Evolutionary conservation across 2,797 vertebrate genomes (phyloP).

Genomic region (Enteromius fasciolatus): DNA sequence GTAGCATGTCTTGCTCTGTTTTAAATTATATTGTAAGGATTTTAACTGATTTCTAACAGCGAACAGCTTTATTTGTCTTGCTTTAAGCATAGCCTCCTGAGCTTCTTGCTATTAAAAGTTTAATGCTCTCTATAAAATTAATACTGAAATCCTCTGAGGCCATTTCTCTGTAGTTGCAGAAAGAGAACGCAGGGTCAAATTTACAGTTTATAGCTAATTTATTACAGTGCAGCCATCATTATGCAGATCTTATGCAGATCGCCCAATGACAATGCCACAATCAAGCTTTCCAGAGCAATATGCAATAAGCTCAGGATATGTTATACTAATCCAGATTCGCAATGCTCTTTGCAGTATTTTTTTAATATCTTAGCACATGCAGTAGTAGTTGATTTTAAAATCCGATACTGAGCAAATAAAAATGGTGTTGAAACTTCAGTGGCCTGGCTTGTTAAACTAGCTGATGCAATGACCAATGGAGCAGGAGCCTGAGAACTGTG

Average conservation of each 20-base stretch:
- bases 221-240: neutral
- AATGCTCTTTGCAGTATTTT: slow-evolving; percentile 13
- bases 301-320: neutral
- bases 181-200: neutral
- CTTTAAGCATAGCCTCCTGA: neutral
- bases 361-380: slow-evolving; percentile 54
- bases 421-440: slow-evolving; percentile 71
- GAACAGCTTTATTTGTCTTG: neutral
- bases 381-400: slow-evolving; percentile 64
- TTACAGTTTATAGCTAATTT: neutral
- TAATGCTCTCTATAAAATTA: slow-evolving; percentile 7
- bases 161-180: neutral
- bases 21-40: neutral
- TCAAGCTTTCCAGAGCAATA: neutral
- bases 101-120: neutral
- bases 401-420: slow-evolving; percentile 72
- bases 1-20: neutral
- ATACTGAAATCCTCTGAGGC: neutral
- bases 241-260: neutral
- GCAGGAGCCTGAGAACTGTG: slow-evolving; percentile 68
- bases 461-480: slow-evolving; percentile 64
- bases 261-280: neutral
- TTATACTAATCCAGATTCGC: slow-evolving; percentile 17
- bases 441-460: slow-evolving; percentile 57
- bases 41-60: neutral